Base-by-base conservation (phyloP, 1,140 invertebrate species). In the Bombus polaris region DNA sequence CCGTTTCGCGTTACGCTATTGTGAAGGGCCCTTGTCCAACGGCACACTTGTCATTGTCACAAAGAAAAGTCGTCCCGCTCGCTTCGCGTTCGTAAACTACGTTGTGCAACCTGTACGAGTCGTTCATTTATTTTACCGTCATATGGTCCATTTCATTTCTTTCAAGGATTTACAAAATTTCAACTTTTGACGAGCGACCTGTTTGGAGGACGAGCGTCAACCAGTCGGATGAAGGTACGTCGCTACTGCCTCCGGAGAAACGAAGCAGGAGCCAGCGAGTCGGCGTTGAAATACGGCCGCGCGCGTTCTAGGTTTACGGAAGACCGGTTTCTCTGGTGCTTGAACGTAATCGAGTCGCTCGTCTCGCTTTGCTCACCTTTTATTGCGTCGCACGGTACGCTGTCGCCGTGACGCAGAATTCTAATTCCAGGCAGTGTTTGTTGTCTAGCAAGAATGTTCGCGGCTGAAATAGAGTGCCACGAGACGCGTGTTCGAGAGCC, bases 1-100 rank as follows among this genome's bases (percentile, higher is more conserved):
- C 91, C 92, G 92, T 93, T 91, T 93, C 92, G 87, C 79, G 84
- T 93, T 93, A 89, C 91, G 88, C 88, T 81, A 92, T 91, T 91
- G 89, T 88, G 81, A 85, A 89, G 81, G 82, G 76, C 83, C 86
- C 90, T 90, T 85, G 87, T 87, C 44, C 59, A 78, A 65, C 75
- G 81, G 80, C 88, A 87, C 89, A 90, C 88, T 92, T 88, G 79
- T 88, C 83, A 91, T 92, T 92, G 90, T 92, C 71, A 74, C 81
- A 87, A 89, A 90, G 88, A 42, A 91, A 91, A 92, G 86, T 91
- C 84, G 78, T 75, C 42, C 88, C 87, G 87, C 57, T 85, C 74
- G 77, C 42, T 81, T 62, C 59, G 25, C 47, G 37, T 28, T 72
- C 32, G 70, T 78, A 81, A 90, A 92, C 86, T 91, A 89, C 86